Base-by-base conservation (phyloP, 2,113 vertebrate genomes). In the Dicerorhinus sumatrensis region DNA sequence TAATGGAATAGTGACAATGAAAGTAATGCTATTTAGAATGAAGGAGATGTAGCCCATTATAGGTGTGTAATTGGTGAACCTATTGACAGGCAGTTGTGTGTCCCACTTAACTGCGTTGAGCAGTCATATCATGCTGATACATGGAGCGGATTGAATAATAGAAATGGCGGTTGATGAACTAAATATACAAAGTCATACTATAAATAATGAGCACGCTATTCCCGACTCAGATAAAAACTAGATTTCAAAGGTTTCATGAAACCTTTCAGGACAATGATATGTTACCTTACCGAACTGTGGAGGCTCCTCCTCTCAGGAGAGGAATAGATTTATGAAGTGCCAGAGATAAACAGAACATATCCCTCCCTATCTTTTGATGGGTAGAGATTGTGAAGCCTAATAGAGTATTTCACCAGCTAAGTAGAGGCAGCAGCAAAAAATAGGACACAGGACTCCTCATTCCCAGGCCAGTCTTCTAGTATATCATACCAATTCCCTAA, bases 21-120 rank as follows among this genome's bases (percentile, higher is more conserved):
- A 96, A 94, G 80, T n/a, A 75, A 63, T 48, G 36, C 54, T 63
- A 60, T 89, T 97, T 89, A 84, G 87, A 81, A 92, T 93, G 20
- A 94, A 89, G 86, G 39, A 58, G 36, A 85, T 60, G 14, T 63
- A 56, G 36, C 82, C 17, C 58, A 31, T 58, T 58, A 14, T 20
- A 73, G 58, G 23, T 79, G 4, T 91, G 8, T 94, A 94, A 91
- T 60, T 95, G 87, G 56, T 67, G 73, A 97, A n/a, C 73, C 51
- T 91, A n/a, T n/a, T 90, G 87, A 75, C 46, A 42, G 73, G 63
- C 36, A 67, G 23, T 56, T 36, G 1, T 94, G 65, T 72, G 81
- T 94, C 11, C 67, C 75, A 48, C 12, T 96, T 93, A 95, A 79
- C 46, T 39, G 33, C 31, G 75, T 29, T 46, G 73, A 96, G 65